These are phyloP conservation scores for Styela plicata DNA, from an alignment of 23 tunicate species.

Conservation along the genomic window DNA sequence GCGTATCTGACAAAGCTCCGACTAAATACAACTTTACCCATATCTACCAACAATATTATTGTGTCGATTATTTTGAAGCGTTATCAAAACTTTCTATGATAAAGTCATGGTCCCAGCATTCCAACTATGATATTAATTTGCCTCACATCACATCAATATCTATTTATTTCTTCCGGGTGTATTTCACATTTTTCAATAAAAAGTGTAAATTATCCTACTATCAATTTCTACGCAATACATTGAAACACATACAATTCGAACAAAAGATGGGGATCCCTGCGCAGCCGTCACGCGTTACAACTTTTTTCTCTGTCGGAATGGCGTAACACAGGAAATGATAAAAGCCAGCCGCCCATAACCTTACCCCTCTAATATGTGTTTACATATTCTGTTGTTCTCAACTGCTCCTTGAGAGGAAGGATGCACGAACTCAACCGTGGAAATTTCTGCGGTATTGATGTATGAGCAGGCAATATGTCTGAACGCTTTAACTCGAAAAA, in stretches of 20 bases:
- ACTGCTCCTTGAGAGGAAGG: not conserved
- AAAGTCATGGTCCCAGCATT: not conserved
- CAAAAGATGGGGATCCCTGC: not conserved
- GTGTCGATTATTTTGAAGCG: not conserved
- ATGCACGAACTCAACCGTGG: not conserved
- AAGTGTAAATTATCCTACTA: too few relatives aligned
- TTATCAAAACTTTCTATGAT: not conserved
- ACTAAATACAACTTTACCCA: too few relatives aligned
- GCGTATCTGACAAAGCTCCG: too few relatives aligned
- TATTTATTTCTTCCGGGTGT: too few relatives aligned
- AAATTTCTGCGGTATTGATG: not conserved
- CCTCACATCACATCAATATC: too few relatives aligned
- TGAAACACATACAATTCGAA: too few relatives aligned
- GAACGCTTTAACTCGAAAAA: not conserved
- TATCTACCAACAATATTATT: not conserved
- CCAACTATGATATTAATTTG: not conserved
- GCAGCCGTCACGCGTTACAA: not conserved
- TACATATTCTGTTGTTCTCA: not conserved
- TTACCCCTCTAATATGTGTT: not conserved
- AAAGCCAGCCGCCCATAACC: slow-evolving; percentile 34
- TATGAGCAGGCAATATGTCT: not conserved
- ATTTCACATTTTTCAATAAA: too few relatives aligned
- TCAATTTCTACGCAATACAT: too few relatives aligned
- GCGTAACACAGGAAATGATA: slow-evolving; percentile 8
- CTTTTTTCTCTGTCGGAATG: not conserved